phyloP scores from a whole-genome alignment of 2,113 vertebrate species.

The Alethe diademata region DNA sequence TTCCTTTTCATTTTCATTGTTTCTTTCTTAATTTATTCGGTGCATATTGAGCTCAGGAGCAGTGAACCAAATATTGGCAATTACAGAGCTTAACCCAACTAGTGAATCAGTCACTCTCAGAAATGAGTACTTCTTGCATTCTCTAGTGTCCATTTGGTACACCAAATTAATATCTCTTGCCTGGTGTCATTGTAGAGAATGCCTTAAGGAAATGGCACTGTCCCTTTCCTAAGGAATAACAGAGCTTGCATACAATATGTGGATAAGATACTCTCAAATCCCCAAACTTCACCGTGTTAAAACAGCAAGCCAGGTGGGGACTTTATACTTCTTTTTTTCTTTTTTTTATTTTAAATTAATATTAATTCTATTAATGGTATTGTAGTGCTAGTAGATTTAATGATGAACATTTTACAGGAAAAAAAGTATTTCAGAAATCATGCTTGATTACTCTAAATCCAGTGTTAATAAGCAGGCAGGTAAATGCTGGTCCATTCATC shows the following conservation, averaged over 20 bases:
- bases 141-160: not conserved
- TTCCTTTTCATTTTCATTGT: not conserved
- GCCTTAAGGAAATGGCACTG: not conserved
- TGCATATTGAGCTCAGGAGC: not conserved
- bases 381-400: not conserved
- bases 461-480: not conserved
- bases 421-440: not conserved
- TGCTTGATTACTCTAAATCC: not conserved
- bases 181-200: not conserved
- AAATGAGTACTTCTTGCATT: not conserved
- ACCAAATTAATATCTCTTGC: not conserved
- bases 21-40: not conserved
- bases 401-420: not conserved
- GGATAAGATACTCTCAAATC: not conserved
- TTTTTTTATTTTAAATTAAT: not conserved
- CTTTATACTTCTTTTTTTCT: not conserved
- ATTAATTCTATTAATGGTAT: not conserved
- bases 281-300: not conserved
- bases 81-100: not conserved
- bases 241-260: not conserved
- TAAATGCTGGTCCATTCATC: not conserved
- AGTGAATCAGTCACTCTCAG: not conserved
- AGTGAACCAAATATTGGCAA: not conserved
- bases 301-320: not conserved
- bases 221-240: not conserved